Evolutionary conservation across 1,140 invertebrate species (phyloP), one percentile per base, ranked within the genome.

Genomic region (Bicyclus anynana): DNA sequence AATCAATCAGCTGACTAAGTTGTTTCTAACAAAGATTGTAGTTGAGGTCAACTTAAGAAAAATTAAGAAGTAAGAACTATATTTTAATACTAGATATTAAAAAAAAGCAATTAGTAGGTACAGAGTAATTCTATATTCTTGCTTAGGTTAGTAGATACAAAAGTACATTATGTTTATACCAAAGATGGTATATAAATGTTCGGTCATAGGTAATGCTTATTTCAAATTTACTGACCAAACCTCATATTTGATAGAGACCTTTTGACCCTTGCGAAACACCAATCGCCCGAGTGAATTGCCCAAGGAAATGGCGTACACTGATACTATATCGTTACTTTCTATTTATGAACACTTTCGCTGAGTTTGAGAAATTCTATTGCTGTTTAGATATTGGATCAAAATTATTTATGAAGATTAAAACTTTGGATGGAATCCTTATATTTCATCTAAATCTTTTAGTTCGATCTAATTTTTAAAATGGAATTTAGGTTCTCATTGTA

Each of bases 211-310:
- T 33, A 60, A 61, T 61, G 52, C 37, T 53, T 60, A 53, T 61
- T 53, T 61, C 57, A 54, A 59, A 59, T 54, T 64, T 64, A 64
- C 57, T 64, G 62, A 64, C 62, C 57, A 64, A 64, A 64, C 54
- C 57, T 64, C 62, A 64, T 64, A 64, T 64, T 64, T 65, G 53
- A 65, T 61, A 61, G 62, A 65, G 62, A 65, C 53, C 62, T 65
- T 61, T 61, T 56, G 62, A 57, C 58, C 58, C 62, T 65, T 53
- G 53, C 51, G 52, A 64, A 57, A 48, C 53, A 59, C 49, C 50
- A 65, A 65, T 65, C 51, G 48, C 26, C 58, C 20, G 23, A 57
- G 58, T 65, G 61, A 65, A 65, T 65, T 65, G 62, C 58, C 42
- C 37, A 53, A 33, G 58, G 53, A 65, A 61, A 65, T 57, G 49